phyloP scores from a whole-genome alignment of 2,113 vertebrate species.

The Pedetes capensis region DNA sequence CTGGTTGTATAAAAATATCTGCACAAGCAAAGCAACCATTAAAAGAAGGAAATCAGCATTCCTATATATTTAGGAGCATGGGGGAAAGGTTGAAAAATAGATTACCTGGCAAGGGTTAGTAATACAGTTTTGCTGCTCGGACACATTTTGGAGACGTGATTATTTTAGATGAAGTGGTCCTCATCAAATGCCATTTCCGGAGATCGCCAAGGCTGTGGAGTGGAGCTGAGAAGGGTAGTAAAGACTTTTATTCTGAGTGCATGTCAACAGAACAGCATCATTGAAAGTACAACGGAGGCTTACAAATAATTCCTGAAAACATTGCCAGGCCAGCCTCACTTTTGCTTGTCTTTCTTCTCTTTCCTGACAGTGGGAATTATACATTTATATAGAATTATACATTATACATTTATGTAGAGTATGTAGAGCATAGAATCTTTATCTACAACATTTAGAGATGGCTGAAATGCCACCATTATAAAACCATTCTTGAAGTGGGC shows the following conservation, averaged over 20 bases:
- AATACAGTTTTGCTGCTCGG: background rate
- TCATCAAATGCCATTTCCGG: background rate
- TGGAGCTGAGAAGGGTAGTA: background rate
- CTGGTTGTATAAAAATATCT: background rate
- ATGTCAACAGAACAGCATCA: background rate
- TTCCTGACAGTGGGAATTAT: background rate
- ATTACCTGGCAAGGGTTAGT: background rate
- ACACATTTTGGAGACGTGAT: background rate
- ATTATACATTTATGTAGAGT: too few relatives aligned
- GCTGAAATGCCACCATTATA: background rate
- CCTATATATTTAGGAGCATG: background rate
- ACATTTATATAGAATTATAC: background rate
- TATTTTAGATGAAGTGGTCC: constrained; percentile 16
- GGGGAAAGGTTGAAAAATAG: constrained; percentile 49
- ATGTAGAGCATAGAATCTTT: background rate
- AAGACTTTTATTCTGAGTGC: constrained; percentile 33
- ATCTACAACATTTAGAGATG: background rate
- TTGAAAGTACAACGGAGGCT: constrained; percentile 1
- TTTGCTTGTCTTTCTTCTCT: background rate
- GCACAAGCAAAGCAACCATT: background rate
- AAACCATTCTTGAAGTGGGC: background rate
- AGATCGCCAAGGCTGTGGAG: background rate
- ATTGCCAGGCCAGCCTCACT: background rate
- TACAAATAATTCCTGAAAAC: constrained; percentile 25
- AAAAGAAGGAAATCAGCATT: constrained; percentile 32